These are phyloP conservation scores for Stratiomys singularior DNA, from an alignment of 2,888 invertebrate species.

Conservation along the genomic window DNA sequence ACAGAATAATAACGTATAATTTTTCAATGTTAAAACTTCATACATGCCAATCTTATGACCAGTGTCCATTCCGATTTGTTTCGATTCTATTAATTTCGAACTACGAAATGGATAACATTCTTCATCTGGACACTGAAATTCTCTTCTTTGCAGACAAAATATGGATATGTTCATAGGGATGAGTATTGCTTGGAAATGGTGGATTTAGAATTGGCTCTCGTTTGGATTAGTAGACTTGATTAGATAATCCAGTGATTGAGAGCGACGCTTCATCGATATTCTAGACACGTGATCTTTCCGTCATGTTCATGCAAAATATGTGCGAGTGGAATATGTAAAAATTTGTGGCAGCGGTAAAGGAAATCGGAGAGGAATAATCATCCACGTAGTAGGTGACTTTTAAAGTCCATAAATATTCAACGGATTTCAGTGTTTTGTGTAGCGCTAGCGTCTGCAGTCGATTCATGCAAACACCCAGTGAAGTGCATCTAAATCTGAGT, in stretches of 20 bases:
- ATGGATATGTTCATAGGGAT: background rate
- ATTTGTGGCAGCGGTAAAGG: background rate
- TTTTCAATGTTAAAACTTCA: background rate
- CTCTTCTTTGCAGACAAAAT: background rate
- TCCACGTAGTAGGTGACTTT: background rate
- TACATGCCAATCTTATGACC: conserved; percentile 14
- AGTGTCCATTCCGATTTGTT: background rate
- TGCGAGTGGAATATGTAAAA: background rate
- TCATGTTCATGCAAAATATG: background rate
- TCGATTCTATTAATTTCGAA: conserved; percentile 11
- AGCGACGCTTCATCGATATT: conserved; percentile 14
- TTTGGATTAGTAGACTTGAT: background rate
- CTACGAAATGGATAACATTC: background rate
- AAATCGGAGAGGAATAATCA: background rate
- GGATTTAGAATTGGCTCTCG: too few species aligned
- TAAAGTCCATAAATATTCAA: too few species aligned
- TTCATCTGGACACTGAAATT: background rate
- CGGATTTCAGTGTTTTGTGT: too few species aligned
- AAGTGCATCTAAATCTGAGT: too few species aligned
- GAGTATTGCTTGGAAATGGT: background rate
- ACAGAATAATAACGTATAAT: background rate
- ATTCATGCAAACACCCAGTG: too few species aligned
- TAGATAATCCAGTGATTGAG: conserved; percentile 25
- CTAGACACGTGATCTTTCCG: conserved; percentile 13
- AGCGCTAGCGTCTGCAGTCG: too few species aligned